Evolutionary conservation across 1,140 invertebrate species (phyloP).

Genomic region (Lerema accius): DNA sequence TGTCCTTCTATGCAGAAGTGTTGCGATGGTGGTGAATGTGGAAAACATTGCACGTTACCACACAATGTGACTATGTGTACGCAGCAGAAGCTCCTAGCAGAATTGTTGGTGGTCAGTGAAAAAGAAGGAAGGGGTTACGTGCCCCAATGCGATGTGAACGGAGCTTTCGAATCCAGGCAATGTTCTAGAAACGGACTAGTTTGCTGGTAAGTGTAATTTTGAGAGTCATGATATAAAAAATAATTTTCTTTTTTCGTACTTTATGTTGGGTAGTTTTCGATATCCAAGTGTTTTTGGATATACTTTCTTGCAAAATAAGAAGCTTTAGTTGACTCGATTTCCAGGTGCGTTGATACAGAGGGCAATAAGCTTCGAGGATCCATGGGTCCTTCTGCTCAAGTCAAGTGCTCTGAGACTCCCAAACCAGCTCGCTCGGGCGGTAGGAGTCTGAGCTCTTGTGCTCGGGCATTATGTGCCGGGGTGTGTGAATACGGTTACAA

Average conservation of each 20-base stretch:
- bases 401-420: conserved; percentile 83
- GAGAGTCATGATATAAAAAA: too few relatives aligned
- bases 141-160: conserved; percentile 89
- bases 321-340: conserved; percentile 7
- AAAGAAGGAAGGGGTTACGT: conserved; percentile 91
- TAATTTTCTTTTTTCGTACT: too few relatives aligned
- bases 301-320: too few relatives aligned
- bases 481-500: conserved; percentile 94
- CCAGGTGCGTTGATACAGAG: conserved; percentile 88
- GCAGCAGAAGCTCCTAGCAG: conserved; percentile 89
- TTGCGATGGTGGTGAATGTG: conserved; percentile 87
- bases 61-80: conserved; percentile 89
- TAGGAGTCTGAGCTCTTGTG: conserved; percentile 74
- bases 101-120: conserved; percentile 89
- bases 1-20: conserved; percentile 92
- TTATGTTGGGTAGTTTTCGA: too few relatives aligned
- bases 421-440: conserved; percentile 67
- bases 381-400: conserved; percentile 89
- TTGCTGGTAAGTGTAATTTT: conserved; percentile 86
- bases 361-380: conserved; percentile 90
- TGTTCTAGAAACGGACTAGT: conserved; percentile 92
- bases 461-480: conserved; percentile 87
- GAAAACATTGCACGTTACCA: conserved; percentile 86
- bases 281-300: too few relatives aligned
- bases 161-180: conserved; percentile 88